Evolutionary conservation across 2,888 invertebrate genomes (phyloP).

Genomic region (Calephelis perditalis): DNA sequence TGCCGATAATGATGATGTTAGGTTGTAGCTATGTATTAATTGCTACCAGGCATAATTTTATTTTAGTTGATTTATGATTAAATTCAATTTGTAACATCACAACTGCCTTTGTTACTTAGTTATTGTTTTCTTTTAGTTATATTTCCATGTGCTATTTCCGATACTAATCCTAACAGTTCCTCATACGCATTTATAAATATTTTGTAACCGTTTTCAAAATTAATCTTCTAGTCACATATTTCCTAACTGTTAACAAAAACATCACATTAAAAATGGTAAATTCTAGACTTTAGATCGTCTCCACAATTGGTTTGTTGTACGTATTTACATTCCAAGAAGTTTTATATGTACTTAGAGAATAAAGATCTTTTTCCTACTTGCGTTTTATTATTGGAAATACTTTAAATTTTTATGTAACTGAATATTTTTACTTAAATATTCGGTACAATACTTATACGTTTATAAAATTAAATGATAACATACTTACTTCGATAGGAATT

Average conservation of each 20-base stretch:
- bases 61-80: neutral
- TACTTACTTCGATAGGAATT: too few relatives aligned
- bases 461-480: too few relatives aligned
- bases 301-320: constrained; percentile 17
- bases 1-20: too few relatives aligned
- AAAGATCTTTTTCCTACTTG: constrained; percentile 21
- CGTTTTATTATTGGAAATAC: neutral
- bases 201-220: constrained; percentile 39
- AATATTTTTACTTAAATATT: too few relatives aligned
- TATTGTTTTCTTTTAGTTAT: constrained; percentile 6
- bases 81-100: constrained; percentile 6
- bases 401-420: too few relatives aligned
- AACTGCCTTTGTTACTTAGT: constrained; percentile 19
- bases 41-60: neutral
- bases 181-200: constrained; percentile 48
- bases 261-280: constrained; percentile 48
- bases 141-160: constrained; percentile 45
- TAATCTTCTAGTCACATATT: constrained; percentile 61
- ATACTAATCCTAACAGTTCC: constrained; percentile 27
- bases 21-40: too few relatives aligned
- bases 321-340: constrained; percentile 26
- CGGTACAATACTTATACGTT: too few relatives aligned
- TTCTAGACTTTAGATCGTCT: constrained; percentile 17
- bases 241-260: constrained; percentile 38
- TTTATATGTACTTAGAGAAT: constrained; percentile 24